Evolutionary conservation across 2,888 invertebrate species (phyloP), one percentile per base, ranked within the genome.

Genomic region (Drosophila ustulata): DNA sequence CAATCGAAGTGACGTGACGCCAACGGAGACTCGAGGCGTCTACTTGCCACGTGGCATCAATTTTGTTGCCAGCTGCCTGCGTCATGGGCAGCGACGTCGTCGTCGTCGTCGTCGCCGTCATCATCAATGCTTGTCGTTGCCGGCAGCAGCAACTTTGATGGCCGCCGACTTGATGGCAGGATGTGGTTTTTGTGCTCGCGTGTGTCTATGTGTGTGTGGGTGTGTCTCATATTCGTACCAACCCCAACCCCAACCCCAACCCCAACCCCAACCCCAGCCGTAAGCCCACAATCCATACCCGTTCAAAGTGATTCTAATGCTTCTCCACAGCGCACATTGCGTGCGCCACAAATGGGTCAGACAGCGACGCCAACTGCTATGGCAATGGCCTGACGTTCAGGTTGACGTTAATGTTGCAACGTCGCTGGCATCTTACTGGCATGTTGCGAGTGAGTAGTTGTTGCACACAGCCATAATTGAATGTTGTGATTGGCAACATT

Each of bases 261-360:
- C 18, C 8, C 30, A 30, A n/a, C 41, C 50, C 13, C n/a, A 18
- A 18, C 34, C 18, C 8, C 30, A 30, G n/a, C 41, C 50, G 18
- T 18, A 18, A 18, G 18, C 13, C n/a, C 26, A 30, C 18, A 25
- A 13, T 11, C 18, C 11, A 37, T 39, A 23, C 47, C 26, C 18
- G 30, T 11, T 11, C 25, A n/a, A n/a, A 4, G 25, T 28, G 28
- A 3, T 18, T 1, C 23, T n/a, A 2, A 2, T 26, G 39, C 28
- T 28, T 18, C 18, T 18, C 18, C 18, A 1, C 18, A 18, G 18
- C 18, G 18, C 18, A 18, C 18, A 18, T 18, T 18, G 75, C 65
- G 70, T 78, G 75, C 49, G 18, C 46, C 34, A 23, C 64, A 78
- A 74, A 85, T 88, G 67, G 82, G 82, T 82, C 82, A 86, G 57